A percentile compares a stretch with the other conserved stretches of the same genome.
Conservation (phyloP, 2,113 vertebrate species). For the Amblyornis subalaris region DNA sequence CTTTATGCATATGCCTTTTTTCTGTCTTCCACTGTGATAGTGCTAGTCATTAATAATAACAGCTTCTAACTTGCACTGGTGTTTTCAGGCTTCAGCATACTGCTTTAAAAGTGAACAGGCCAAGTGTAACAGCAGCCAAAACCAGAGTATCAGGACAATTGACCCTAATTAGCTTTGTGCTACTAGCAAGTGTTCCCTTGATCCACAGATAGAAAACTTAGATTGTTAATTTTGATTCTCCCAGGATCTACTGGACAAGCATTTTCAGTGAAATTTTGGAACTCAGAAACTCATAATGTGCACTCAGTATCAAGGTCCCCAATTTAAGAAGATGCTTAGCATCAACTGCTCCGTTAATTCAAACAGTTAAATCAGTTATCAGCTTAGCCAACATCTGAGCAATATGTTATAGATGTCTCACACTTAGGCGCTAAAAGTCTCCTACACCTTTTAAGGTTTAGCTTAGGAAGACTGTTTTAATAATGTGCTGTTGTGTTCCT, state of each 20-base stretch:
- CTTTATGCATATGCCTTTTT: neutral
- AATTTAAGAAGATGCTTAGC: neutral
- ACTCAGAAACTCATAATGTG: neutral
- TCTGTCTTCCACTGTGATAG: neutral
- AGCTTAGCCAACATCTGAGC: neutral
- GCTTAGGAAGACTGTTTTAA: neutral
- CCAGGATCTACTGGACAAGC: neutral
- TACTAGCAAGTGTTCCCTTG: neutral
- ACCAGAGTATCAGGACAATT: neutral
- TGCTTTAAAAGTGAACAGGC: neutral
- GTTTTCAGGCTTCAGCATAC: neutral
- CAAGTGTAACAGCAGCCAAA: neutral
- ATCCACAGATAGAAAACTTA: neutral
- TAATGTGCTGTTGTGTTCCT: neutral
- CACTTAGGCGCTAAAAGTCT: neutral
- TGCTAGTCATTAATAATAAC: neutral
- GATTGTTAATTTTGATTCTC: neutral
- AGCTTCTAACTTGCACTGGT: neutral
- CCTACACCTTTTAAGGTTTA: neutral
- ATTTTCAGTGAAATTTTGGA: neutral
- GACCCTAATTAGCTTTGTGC: neutral
- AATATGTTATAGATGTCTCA: neutral
- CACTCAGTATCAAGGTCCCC: neutral
- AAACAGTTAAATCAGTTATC: neutral
- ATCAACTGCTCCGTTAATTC: neutral